phyloP scores from a whole-genome alignment of 2,113 vertebrate species.

The Cyprinus carpio region DNA sequence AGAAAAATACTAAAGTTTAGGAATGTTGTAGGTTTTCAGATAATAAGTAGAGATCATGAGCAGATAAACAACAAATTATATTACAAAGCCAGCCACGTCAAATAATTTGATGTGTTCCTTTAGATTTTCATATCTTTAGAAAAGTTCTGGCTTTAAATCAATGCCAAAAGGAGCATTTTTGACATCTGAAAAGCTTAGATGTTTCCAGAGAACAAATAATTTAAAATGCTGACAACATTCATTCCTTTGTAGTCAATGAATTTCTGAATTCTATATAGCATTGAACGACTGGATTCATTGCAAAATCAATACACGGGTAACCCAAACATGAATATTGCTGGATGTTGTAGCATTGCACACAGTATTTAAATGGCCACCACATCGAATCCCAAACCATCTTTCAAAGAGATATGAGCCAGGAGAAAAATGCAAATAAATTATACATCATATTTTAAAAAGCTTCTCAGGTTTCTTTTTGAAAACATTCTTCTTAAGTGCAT shows the following conservation, averaged over 20 bases:
- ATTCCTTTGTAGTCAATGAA: neutral
- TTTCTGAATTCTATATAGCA: neutral
- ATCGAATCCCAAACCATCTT: constrained; percentile 65
- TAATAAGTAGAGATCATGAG: neutral
- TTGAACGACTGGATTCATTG: neutral
- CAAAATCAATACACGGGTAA: neutral
- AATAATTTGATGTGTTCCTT: neutral
- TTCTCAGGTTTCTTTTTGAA: constrained; percentile 71
- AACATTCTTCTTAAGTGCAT: constrained; percentile 72
- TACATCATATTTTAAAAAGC: constrained; percentile 79
- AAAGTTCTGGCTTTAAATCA: neutral
- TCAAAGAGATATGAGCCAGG: constrained; percentile 66
- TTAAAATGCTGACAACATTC: neutral
- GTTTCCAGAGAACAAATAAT: neutral
- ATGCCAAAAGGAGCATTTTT: neutral
- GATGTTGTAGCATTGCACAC: neutral
- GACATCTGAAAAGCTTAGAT: neutral
- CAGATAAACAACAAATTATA: neutral
- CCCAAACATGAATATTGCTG: neutral
- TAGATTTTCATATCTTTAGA: neutral
- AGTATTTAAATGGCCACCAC: constrained; percentile 46
- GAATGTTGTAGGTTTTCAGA: neutral
- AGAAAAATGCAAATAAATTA: constrained; percentile 83
- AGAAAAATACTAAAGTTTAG: too few relatives aligned
- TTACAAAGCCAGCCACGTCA: constrained; percentile 8